Conservation (phyloP, 2,797 vertebrate species). For the Rhinoraja longicauda region DNA sequence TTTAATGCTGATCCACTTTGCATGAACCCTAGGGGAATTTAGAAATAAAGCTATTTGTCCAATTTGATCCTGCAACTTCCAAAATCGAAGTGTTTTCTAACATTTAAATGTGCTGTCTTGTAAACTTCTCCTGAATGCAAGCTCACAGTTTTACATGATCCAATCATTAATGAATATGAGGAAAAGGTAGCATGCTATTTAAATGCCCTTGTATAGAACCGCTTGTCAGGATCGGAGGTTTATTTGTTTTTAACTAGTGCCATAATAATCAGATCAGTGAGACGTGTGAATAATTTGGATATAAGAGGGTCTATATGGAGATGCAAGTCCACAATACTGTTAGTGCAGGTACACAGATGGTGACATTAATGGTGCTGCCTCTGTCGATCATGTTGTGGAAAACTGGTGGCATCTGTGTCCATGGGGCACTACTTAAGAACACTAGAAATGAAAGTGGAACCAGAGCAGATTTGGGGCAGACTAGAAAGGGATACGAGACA, state of each 20-base stretch:
- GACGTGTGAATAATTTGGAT: neutral
- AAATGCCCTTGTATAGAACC: neutral
- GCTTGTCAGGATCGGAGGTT: neutral
- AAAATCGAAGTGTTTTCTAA: constrained; percentile 48
- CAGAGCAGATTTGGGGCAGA: too few species aligned
- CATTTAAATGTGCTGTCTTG: constrained; percentile 45
- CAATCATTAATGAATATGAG: neutral
- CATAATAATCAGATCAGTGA: neutral
- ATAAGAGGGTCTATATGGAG: neutral
- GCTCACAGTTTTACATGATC: constrained; percentile 37
- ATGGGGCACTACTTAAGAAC: neutral
- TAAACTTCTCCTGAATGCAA: constrained; percentile 43
- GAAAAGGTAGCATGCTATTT: neutral
- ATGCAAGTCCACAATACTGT: neutral
- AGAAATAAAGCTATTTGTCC: neutral
- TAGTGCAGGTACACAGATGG: neutral
- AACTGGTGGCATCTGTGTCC: neutral
- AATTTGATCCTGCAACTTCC: neutral
- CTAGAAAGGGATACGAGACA: too few species aligned
- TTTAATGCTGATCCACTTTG: neutral
- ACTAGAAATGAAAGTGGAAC: too few species aligned
- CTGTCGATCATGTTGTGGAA: neutral
- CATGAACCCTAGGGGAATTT: neutral
- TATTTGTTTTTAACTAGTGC: neutral
- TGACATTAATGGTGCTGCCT: neutral